Evolutionary conservation across 2,888 invertebrate species (phyloP), one percentile per base, ranked within the genome.

Genomic region (Conchocele bisecta): DNA sequence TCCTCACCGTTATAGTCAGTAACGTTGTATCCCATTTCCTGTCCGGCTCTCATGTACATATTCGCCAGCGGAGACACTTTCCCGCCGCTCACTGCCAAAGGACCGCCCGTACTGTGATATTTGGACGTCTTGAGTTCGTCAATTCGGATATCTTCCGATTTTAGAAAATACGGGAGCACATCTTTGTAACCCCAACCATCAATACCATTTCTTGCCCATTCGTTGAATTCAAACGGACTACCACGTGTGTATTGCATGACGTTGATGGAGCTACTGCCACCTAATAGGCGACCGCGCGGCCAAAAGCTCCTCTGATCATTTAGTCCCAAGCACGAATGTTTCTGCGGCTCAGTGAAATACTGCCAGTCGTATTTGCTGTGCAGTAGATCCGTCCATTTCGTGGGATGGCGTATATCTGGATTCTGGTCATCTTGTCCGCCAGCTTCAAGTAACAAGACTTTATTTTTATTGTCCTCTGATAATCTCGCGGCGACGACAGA

Each of bases 171-270:
- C 88, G 92, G 88, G 88, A 94, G 86, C 94, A 94, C 75, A 96
- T 97, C 76, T 95, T 93, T 91, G 96, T 97, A 89, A 2, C 95
- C 35, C 98, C 98, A 98, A 2, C 97, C 97, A 0, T 94, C 93
- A 90, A 97, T 97, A 0, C 98, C 97, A 33, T 95, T 92, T 0
- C 93, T 93, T 41, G 95, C 95, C 98, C 98, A 98, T 61, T 95
- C 94, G 91, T 98, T 96, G 89, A 94, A 98, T 91, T 98, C 98
- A 1, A 95, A 92, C 64, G 94, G 93, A 90, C 97, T 76, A 0
- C 98, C 98, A 72, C 98, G 92, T 15, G 96, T 95, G 92, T 97
- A 98, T 0, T 97, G 93, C 97, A 97, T 97, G 2, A 96, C 96
- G 88, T 97, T 97, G 0, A 97, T 92, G 0, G 96, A 96, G 37